Evolutionary conservation across 2,888 invertebrate genomes (phyloP), one percentile per base, ranked within the genome.

Genomic region (Aleiodes testaceus): DNA sequence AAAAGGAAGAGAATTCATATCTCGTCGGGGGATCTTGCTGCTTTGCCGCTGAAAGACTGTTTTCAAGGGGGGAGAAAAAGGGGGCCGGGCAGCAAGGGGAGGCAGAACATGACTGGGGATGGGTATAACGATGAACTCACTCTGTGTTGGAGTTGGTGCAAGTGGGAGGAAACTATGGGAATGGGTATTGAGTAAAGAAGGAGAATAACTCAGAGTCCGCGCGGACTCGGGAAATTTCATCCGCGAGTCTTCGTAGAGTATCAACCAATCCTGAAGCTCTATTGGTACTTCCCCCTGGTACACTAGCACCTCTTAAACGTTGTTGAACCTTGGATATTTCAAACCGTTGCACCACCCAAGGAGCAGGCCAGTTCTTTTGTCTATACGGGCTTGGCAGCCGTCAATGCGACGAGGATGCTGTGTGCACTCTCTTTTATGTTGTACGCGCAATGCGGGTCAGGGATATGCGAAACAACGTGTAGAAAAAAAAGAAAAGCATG

Each of bases 1-100:
- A 86, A 84, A 87, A 86, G 85, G 82, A 84, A 83, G 82, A 81
- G 84, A 85, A 87, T 86, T 85, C 84, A 84, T 87, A 87, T 87
- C 85, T 87, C 83, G 85, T 83, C 81, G 82, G 81, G 84, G 82
- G 85, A 87, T 87, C 87, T 86, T 80, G 84, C 84, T 83, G 84
- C 81, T 81, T 84, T 82, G 80, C 82, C 81, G 86, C 82, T 84
- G 85, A 85, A 85, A 84, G 85, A 85, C 84, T 84, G 82, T 85
- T 84, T 85, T 85, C 85, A 80, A 80, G 82, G 78, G 82, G 79
- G 71, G 67, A 64, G 59, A 69, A 61, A 45, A 66, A 36, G 70
- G 52, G 52, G 68, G 18, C 66, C 67, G 73, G 64, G 69, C 20
- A 55, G 16, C 59, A 63, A 61, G 55, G 53, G 66, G 66, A 70